Percentiles rank a stretch among this genome's conserved stretches.
These are phyloP conservation scores for Argyrosomus japonicus DNA, from an alignment of 2,113 vertebrate genomes.

Conservation along the genomic window DNA sequence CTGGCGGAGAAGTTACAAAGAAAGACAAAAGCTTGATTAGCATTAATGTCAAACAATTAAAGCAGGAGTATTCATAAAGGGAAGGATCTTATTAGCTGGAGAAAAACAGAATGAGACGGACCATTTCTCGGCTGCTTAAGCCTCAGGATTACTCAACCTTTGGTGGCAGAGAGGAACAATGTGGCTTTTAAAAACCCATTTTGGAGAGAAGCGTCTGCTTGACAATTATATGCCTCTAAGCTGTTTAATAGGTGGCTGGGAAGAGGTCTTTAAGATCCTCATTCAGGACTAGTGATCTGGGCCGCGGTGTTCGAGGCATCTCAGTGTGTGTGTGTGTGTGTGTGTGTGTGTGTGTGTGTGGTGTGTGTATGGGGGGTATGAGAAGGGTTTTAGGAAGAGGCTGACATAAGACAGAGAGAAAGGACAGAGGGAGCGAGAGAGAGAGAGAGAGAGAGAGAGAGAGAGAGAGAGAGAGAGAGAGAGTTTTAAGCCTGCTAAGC, in stretches of 20 bases:
- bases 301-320: slow-evolving; percentile 53
- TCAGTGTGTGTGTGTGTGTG: slow-evolving; percentile 38
- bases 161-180: slow-evolving; percentile 73
- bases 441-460: slow-evolving; percentile 57
- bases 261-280: slow-evolving; percentile 76
- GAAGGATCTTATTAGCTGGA: slow-evolving; percentile 75
- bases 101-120: slow-evolving; percentile 63
- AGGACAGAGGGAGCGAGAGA: slow-evolving; percentile 40
- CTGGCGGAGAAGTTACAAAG: slow-evolving; percentile 33
- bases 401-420: slow-evolving; percentile 61
- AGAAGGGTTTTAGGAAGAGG: slow-evolving; percentile 60
- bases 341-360: slow-evolving; percentile 7
- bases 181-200: slow-evolving; percentile 73
- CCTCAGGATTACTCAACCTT: slow-evolving; percentile 75
- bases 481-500: slow-evolving; percentile 76
- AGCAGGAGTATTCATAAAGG: slow-evolving; percentile 67
- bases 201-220: slow-evolving; percentile 62
- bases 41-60: slow-evolving; percentile 69
- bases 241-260: slow-evolving; percentile 77
- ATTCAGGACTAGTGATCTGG: slow-evolving; percentile 61
- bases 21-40: slow-evolving; percentile 68
- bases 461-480: slow-evolving; percentile 57
- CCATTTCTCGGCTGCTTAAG: slow-evolving; percentile 69
- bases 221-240: slow-evolving; percentile 73
- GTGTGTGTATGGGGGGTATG: slow-evolving; percentile 38